Percentiles rank a stretch among this genome's conserved stretches.
Evolutionary conservation across 2,888 invertebrate genomes (phyloP).

Genomic region (Rambutsinella grinnellia): DNA sequence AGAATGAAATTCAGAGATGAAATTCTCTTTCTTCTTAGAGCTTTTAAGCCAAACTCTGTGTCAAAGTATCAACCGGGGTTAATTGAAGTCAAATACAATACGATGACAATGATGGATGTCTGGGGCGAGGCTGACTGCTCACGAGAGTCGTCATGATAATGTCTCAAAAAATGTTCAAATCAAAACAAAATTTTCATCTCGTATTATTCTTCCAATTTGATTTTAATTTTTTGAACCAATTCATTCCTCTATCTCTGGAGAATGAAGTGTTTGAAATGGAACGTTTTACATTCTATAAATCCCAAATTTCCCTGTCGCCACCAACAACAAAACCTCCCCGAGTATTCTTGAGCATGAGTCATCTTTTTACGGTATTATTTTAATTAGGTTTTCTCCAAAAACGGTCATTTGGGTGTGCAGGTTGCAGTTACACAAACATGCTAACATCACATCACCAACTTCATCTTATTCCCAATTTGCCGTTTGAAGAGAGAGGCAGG

Average conservation of each 20-base stretch:
- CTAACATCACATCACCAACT: neutral
- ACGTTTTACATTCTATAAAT: too few relatives aligned
- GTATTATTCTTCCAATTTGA: slow-evolving; percentile 42
- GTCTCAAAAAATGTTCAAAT: neutral
- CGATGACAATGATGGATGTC: slow-evolving; percentile 58
- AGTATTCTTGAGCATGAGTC: slow-evolving; percentile 65
- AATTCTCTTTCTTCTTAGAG: too few relatives aligned
- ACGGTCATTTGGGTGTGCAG: slow-evolving; percentile 66
- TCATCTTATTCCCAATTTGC: neutral
- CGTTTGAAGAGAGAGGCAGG: too few relatives aligned
- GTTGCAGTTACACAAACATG: slow-evolving; percentile 17
- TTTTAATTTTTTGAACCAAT: too few relatives aligned
- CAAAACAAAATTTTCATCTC: too few relatives aligned
- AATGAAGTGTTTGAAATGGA: slow-evolving; percentile 3
- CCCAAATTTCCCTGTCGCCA: too few relatives aligned
- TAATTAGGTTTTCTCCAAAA: slow-evolving; percentile 67
- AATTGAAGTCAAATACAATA: slow-evolving; percentile 43
- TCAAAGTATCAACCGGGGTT: slow-evolving; percentile 34
- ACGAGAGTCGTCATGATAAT: neutral
- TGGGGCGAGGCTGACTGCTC: slow-evolving; percentile 41
- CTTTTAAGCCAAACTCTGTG: neutral
- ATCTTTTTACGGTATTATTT: slow-evolving; percentile 67
- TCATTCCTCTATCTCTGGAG: neutral
- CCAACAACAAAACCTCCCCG: too few relatives aligned
- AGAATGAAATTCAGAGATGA: too few relatives aligned